phyloP scores from a whole-genome alignment of 2,888 invertebrate species.

The Drosophila borealis region DNA sequence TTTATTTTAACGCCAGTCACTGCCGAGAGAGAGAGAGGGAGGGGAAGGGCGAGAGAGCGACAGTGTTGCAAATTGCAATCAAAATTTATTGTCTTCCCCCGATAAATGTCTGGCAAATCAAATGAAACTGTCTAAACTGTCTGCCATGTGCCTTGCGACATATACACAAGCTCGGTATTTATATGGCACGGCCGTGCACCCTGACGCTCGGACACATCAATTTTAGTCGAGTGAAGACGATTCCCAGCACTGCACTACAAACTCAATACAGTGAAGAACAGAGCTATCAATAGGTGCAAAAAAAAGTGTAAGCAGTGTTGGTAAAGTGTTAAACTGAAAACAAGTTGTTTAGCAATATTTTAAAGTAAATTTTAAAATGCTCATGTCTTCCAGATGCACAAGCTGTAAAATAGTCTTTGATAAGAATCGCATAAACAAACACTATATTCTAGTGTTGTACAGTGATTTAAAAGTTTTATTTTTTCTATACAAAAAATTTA shows the following conservation, averaged over 20 bases:
- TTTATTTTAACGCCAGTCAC: slow-evolving; percentile 44
- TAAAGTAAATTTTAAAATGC: too few species aligned
- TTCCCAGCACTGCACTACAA: slow-evolving; percentile 17
- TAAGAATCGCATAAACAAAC: too few species aligned
- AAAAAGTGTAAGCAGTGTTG: too few species aligned
- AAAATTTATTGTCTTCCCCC: slow-evolving; percentile 69
- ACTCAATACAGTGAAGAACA: slow-evolving; percentile 7
- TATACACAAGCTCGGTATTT: slow-evolving; percentile 38
- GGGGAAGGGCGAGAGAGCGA: slow-evolving; percentile 7
- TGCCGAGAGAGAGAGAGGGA: background rate
- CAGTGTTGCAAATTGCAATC: slow-evolving; percentile 68
- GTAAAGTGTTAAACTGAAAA: too few species aligned
- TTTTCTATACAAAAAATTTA: too few species aligned
- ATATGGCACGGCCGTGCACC: slow-evolving; percentile 57
- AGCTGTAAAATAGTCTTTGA: too few species aligned
- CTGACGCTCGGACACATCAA: slow-evolving; percentile 59
- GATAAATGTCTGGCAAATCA: slow-evolving; percentile 66
- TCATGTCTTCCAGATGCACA: too few species aligned
- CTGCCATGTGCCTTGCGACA: slow-evolving; percentile 37
- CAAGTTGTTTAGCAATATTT: too few species aligned
- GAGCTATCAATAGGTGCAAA: too few species aligned
- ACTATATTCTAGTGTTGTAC: too few species aligned
- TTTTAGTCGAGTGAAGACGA: slow-evolving; percentile 39
- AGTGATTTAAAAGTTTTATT: too few species aligned
- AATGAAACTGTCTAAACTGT: slow-evolving; percentile 60